A percentile compares a stretch with the other conserved stretches of the same genome.
Conservation (phyloP, 2,888 invertebrate species). For the Cybosia mesomella region DNA sequence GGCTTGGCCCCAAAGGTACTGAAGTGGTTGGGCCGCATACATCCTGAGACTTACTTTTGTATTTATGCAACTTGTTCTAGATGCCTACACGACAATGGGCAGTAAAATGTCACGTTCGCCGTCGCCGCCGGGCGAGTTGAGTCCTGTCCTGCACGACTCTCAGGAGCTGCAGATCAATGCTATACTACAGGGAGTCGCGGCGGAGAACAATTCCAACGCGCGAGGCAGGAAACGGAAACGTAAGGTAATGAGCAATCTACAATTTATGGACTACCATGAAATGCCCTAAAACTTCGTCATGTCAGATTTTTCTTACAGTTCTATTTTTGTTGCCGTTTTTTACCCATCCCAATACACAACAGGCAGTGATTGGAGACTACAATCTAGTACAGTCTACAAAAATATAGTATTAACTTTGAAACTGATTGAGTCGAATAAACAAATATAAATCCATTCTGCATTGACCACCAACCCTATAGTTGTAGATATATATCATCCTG, state of each 20-base stretch:
- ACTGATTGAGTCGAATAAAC: too few relatives aligned
- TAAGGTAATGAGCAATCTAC: conserved; percentile 52
- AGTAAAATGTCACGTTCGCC: conserved; percentile 77
- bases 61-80: conserved; percentile 55
- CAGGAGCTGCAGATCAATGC: conserved; percentile 84
- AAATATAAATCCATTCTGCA: too few relatives aligned
- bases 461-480: background rate
- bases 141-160: conserved; percentile 62
- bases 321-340: too few relatives aligned
- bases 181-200: conserved; percentile 80
- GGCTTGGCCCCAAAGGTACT: too few relatives aligned
- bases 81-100: conserved; percentile 83
- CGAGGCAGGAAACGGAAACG: conserved; percentile 75
- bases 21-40: too few relatives aligned
- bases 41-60: too few relatives aligned
- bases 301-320: too few relatives aligned
- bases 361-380: too few relatives aligned
- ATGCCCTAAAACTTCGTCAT: too few relatives aligned
- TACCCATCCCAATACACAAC: too few relatives aligned
- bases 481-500: background rate
- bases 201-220: conserved; percentile 73
- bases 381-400: too few relatives aligned
- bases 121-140: conserved; percentile 65
- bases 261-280: background rate
- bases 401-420: too few relatives aligned